Percentiles rank a stretch among this genome's conserved stretches.
Conservation (phyloP, 2,888 invertebrate genomes). For the Epirrhoe tristata region DNA sequence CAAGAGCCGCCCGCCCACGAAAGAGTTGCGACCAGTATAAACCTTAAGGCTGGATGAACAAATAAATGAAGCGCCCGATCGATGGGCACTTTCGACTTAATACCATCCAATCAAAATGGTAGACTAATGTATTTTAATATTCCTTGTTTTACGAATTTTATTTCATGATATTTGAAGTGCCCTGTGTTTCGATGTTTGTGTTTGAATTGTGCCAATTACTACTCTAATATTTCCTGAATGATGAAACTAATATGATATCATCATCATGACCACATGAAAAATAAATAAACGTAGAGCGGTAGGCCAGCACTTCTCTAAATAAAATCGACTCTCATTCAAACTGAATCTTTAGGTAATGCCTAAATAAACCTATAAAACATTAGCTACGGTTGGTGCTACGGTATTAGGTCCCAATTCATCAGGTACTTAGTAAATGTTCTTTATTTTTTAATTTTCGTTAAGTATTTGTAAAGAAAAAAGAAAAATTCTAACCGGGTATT, state of each 20-base stretch:
- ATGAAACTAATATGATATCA: too few relatives aligned
- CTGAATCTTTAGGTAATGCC: too few relatives aligned
- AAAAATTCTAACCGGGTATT: not conserved
- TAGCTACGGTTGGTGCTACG: too few relatives aligned
- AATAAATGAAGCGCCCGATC: slow-evolving; percentile 78
- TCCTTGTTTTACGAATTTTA: not conserved
- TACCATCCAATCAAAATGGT: slow-evolving; percentile 50
- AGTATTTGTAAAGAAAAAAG: too few relatives aligned
- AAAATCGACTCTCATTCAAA: too few relatives aligned
- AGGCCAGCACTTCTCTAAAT: too few relatives aligned
- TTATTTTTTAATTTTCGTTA: too few relatives aligned
- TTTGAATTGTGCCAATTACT: not conserved
- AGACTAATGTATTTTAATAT: slow-evolving; percentile 46
- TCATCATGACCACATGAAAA: too few relatives aligned
- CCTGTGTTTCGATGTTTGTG: not conserved
- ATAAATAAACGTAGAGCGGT: too few relatives aligned
- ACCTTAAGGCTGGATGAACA: slow-evolving; percentile 80
- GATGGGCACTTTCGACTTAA: slow-evolving; percentile 58
- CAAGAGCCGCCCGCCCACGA: slow-evolving; percentile 62
- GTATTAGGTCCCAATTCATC: too few relatives aligned
- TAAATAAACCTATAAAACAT: too few relatives aligned
- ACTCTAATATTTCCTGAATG: not conserved
- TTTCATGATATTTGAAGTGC: not conserved
- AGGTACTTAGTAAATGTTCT: too few relatives aligned
- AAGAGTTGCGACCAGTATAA: slow-evolving; percentile 79